phyloP scores from a whole-genome alignment of 2,797 vertebrate species.

The Syngnathus rostellatus region DNA sequence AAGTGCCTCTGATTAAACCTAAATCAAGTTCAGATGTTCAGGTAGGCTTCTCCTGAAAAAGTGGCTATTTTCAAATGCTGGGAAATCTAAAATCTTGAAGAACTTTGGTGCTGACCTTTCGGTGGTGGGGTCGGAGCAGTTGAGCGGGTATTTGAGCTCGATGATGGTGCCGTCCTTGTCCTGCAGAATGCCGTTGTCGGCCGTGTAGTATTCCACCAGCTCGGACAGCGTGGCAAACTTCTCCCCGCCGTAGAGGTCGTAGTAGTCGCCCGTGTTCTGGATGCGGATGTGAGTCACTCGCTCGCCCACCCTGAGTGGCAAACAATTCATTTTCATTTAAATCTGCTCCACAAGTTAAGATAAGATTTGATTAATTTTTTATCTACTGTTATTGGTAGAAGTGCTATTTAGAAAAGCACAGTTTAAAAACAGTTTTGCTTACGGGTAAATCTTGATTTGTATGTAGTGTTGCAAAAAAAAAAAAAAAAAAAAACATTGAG shows the following conservation, averaged over 20 bases:
- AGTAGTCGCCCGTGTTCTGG: constrained; percentile 95
- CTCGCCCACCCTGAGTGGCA: constrained; percentile 74
- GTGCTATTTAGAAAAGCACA: too few relatives aligned
- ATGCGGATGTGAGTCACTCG: constrained; percentile 93
- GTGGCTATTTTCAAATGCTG: too few relatives aligned
- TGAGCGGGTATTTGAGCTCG: constrained; percentile 86
- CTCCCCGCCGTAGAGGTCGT: constrained; percentile 94
- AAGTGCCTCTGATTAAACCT: too few relatives aligned
- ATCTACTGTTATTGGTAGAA: too few relatives aligned
- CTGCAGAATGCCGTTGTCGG: constrained; percentile 84
- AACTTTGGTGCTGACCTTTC: constrained; percentile 72
- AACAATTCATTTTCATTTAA: not conserved
- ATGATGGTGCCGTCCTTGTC: constrained; percentile 89
- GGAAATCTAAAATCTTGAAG: too few relatives aligned
- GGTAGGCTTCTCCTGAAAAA: too few relatives aligned
- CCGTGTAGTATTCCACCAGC: constrained; percentile 91
- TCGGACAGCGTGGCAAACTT: constrained; percentile 93
- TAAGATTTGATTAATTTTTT: too few relatives aligned
- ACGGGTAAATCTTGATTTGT: not conserved
- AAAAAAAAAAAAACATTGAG: too few relatives aligned
- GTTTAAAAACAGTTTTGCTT: not conserved
- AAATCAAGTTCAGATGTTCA: too few relatives aligned
- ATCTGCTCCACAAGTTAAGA: not conserved
- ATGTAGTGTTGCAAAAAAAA: too few relatives aligned
- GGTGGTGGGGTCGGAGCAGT: constrained; percentile 89